A percentile compares a stretch with the other conserved stretches of the same genome.
Conservation (phyloP, 2,888 invertebrate genomes). For the Parnassius smintheus region DNA sequence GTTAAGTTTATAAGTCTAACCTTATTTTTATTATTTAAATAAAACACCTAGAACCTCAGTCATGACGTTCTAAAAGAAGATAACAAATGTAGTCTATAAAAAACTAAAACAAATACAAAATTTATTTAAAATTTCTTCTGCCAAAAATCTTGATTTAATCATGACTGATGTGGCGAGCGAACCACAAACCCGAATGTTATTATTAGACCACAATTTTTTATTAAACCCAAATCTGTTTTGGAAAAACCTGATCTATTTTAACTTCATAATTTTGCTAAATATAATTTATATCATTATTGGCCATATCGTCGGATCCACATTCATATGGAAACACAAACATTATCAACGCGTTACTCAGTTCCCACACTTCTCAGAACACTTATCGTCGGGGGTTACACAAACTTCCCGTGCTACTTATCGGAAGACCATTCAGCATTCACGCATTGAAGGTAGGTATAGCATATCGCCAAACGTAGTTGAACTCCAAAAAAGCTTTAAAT, state of each 20-base stretch:
- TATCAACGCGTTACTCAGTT: not conserved
- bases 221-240: constrained; percentile 13
- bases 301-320: not conserved
- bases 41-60: too few relatives aligned
- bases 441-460: not conserved
- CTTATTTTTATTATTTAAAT: too few relatives aligned
- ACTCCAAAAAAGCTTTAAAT: too few relatives aligned
- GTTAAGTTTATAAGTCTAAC: too few relatives aligned
- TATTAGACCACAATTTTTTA: constrained; percentile 13
- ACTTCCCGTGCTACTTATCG: constrained; percentile 22
- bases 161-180: constrained; percentile 7
- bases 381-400: constrained; percentile 11
- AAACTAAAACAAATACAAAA: constrained; percentile 11
- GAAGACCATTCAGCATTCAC: constrained; percentile 2
- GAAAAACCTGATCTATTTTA: not conserved
- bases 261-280: too few relatives aligned
- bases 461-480: too few relatives aligned
- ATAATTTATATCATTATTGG: too few relatives aligned
- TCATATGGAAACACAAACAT: not conserved
- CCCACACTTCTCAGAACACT: constrained; percentile 16
- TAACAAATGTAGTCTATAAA: too few relatives aligned
- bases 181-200: constrained; percentile 34
- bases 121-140: constrained; percentile 21
- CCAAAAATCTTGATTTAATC: constrained; percentile 7
- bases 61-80: too few relatives aligned